phyloP scores from a whole-genome alignment of 2,113 vertebrate genomes.

The Calyptommatus sinebrachiatus region DNA sequence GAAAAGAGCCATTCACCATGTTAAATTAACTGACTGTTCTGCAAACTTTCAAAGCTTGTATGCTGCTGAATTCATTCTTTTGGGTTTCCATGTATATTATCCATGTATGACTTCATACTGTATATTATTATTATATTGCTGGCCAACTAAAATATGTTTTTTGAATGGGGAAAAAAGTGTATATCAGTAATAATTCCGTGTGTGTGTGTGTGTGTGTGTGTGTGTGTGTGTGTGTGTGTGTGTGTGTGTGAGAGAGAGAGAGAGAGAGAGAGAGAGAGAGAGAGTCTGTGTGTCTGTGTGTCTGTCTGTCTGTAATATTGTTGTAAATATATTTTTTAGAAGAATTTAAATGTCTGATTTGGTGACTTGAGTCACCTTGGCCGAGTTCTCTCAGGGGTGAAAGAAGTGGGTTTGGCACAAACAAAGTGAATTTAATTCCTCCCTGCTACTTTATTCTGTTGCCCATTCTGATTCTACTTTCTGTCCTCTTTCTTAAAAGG shows the following conservation, averaged over 20 bases:
- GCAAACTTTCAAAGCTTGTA: not conserved
- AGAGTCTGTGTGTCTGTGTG: too few relatives aligned
- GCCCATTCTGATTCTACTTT: too few relatives aligned
- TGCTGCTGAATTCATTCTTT: slow-evolving; percentile 21
- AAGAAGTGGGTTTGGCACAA: too few relatives aligned
- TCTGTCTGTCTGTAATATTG: too few relatives aligned
- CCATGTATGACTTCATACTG: not conserved
- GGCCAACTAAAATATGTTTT: not conserved
- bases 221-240: too few relatives aligned
- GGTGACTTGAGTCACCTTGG: not conserved
- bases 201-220: too few relatives aligned
- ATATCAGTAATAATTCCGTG: not conserved
- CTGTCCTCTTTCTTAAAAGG: too few relatives aligned
- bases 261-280: too few relatives aligned
- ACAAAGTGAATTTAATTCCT: too few relatives aligned
- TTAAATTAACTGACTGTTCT: slow-evolving; percentile 16
- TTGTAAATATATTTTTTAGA: not conserved
- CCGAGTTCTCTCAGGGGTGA: too few relatives aligned
- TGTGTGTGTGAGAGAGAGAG: too few relatives aligned
- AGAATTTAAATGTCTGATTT: not conserved
- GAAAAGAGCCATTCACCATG: not conserved
- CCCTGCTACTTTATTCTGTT: too few relatives aligned
- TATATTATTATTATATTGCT: not conserved
- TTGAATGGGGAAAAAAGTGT: not conserved
- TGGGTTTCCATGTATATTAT: not conserved